These are phyloP conservation scores for Bombus superbus DNA, from an alignment of 1,140 invertebrate species.

Conservation along the genomic window DNA sequence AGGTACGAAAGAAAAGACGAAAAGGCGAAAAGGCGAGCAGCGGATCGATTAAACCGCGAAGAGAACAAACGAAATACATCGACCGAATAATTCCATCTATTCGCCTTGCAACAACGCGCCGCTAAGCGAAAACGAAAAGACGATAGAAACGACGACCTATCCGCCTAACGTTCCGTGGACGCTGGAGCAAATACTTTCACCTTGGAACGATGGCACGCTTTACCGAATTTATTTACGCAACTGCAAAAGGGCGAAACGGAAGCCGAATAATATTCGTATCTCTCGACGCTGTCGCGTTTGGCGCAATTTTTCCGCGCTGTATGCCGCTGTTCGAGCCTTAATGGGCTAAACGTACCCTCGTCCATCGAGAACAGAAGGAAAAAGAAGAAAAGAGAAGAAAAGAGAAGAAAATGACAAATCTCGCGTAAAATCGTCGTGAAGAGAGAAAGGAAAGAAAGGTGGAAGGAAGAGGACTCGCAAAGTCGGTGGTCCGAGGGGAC, in stretches of 20 bases:
- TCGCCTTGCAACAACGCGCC: not conserved
- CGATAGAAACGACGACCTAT: too few relatives aligned
- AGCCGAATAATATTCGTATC: too few relatives aligned
- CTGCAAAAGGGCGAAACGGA: too few relatives aligned
- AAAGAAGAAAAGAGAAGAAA: not conserved
- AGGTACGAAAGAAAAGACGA: constrained; percentile 17
- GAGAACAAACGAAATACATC: not conserved
- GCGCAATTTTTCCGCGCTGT: not conserved
- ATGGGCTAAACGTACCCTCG: not conserved
- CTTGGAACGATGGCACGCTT: too few relatives aligned
- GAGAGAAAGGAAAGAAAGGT: not conserved
- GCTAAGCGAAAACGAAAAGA: not conserved
- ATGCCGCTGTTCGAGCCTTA: not conserved
- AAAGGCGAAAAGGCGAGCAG: constrained; percentile 12
- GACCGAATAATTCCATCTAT: not conserved
- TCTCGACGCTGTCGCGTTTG: rapidly evolving
- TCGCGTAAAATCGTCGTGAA: not conserved
- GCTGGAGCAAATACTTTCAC: rapidly evolving
- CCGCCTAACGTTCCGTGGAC: too few relatives aligned
- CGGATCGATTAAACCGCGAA: constrained; percentile 21
- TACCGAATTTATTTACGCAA: too few relatives aligned
- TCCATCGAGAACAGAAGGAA: not conserved
- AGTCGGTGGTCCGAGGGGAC: constrained; percentile 1
- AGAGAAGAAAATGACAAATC: not conserved
- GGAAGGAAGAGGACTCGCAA: not conserved